Base-by-base conservation (phyloP, 2,113 vertebrate genomes). In the Uria aalge region DNA sequence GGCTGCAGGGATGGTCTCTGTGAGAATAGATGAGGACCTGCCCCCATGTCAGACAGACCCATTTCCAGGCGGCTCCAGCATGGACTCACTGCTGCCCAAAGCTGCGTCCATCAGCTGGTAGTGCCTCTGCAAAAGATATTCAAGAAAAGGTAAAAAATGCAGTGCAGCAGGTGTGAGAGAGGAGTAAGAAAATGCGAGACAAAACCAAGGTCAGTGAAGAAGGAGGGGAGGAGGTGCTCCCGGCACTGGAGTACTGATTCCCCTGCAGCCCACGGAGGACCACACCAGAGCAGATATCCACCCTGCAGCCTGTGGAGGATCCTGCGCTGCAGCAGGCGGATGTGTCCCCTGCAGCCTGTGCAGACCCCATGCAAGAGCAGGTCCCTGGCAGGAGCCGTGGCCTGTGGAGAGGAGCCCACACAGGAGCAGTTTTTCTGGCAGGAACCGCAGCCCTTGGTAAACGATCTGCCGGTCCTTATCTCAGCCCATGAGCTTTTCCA, bases 11-110 rank as follows among this genome's bases (percentile, higher is more conserved):
- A 6, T 30, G 36, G 32, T 4, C 16, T 43, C 24, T 41, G 38
- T 59, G 26, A 81, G 24, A 84, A 62, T 11, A 71, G 3, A 20
- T 59, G 18, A 63, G 32, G 14, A 23, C 7, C 41, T 92, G 30
- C 11, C 13, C 14, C 19, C 0, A 0, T 16, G n/a, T 23, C 2
- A 3, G 15, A 34, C 19, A 83, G 34, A 56, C 7, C 5, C 34
- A 48, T 12, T 27, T 95, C 45, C 41, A 57, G 38, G n/a, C 21
- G 10, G 8, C 34, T 79, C 34, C 50, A 57, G 1, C 30, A 19
- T 5, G 26, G 19, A 56, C 22, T 15, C 9, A 26, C 21, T 5
- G 3, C 43, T 71, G 18, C 13, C 29, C n/a, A 53, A 55, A 86
- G 15, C 62, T 83, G 41, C 2, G 0, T 11, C 41, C 26, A 57